These are phyloP conservation scores for Sebastes kiyomatsui DNA, from an alignment of 2,797 vertebrate genomes.

Conservation along the genomic window DNA sequence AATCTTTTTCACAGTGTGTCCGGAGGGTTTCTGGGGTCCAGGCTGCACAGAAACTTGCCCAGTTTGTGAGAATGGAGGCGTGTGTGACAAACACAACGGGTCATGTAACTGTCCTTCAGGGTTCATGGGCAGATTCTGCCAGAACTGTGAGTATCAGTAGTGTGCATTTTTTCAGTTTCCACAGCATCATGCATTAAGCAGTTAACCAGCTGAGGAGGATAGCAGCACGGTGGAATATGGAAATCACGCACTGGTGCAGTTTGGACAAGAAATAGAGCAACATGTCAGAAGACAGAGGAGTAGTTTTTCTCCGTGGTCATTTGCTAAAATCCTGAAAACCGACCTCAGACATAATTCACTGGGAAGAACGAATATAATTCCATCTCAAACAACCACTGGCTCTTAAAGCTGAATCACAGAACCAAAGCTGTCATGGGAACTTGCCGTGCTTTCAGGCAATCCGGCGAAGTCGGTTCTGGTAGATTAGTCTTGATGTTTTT, in stretches of 20 bases:
- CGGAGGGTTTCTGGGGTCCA: conserved; percentile 86
- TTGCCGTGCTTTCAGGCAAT: conserved; percentile 10
- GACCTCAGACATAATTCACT: conserved; percentile 24
- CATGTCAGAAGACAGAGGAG: conserved; percentile 12
- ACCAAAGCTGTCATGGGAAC: conserved; percentile 44
- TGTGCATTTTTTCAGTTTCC: conserved; percentile 27
- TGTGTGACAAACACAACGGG: conserved; percentile 86
- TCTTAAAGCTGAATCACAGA: not conserved
- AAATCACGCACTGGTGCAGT: conserved; percentile 4
- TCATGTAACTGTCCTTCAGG: conserved; percentile 86
- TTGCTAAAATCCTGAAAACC: conserved; percentile 14
- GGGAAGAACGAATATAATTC: conserved; percentile 26
- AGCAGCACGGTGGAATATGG: conserved; percentile 3
- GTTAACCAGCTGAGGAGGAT: conserved; percentile 7
- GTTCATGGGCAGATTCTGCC: conserved; percentile 85
- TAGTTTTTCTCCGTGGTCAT: conserved; percentile 6
- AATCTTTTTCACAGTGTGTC: conserved; percentile 83
- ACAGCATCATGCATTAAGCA: conserved; percentile 29
- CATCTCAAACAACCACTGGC: conserved; percentile 13
- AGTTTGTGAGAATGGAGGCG: conserved; percentile 82
- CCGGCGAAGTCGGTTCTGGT: conserved; percentile 9
- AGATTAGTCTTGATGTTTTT: conserved; percentile 27
- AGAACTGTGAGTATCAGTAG: conserved; percentile 84
- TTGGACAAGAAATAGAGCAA: conserved; percentile 38
- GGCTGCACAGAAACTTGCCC: conserved; percentile 89